These are phyloP conservation scores for Aphrophora alni DNA, from an alignment of 2,888 invertebrate genomes.

Conservation along the genomic window DNA sequence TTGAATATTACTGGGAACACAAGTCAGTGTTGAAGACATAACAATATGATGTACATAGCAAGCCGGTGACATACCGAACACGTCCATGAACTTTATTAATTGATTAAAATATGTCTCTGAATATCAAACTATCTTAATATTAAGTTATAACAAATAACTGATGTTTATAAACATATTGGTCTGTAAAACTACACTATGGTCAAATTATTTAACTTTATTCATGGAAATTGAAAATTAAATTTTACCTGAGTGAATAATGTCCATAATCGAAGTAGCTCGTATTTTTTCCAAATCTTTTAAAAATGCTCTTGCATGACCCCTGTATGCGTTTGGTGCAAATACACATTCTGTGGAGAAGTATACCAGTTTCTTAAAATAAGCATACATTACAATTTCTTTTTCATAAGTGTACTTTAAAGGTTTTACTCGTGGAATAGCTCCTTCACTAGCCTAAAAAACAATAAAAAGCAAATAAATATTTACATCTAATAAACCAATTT, in stretches of 20 bases:
- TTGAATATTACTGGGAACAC: no score
- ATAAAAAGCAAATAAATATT: constrained; percentile 42
- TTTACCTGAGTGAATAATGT: constrained; percentile 86
- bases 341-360: constrained; percentile 99
- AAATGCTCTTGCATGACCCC: constrained; percentile 88
- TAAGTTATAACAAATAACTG: no score
- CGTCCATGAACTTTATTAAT: no score
- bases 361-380: constrained; percentile 92
- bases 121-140: no score
- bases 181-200: no score
- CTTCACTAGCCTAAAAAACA: constrained; percentile 73
- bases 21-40: no score
- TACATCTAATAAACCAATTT: neutral
- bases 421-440: constrained; percentile 89
- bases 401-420: constrained; percentile 98
- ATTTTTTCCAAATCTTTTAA: constrained; percentile 96
- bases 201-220: no score
- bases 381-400: constrained; percentile 99
- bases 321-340: constrained; percentile 97
- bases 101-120: no score
- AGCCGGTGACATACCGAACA: no score
- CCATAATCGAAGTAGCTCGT: constrained; percentile 89
- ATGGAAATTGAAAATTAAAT: neutral
- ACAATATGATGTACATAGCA: no score
- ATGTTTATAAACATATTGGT: no score